Evolutionary conservation across 23 tunicate species (phyloP).

Genomic region (Phallusia fumigata): DNA sequence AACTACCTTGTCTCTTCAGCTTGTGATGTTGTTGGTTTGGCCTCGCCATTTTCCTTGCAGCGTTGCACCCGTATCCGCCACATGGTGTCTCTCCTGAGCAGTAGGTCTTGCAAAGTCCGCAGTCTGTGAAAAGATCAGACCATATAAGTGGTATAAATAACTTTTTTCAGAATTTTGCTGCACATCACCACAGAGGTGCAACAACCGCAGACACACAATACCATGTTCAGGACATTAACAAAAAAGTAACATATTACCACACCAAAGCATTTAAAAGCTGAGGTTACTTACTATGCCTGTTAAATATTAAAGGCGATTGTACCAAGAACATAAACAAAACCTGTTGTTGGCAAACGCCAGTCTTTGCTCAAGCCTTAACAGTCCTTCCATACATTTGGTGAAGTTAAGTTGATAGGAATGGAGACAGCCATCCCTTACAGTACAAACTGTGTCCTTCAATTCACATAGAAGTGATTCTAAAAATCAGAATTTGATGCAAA

Average conservation of each 20-base stretch:
- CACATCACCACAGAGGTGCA: no score
- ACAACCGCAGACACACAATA: no score
- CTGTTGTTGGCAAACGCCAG: slow-evolving; percentile 78
- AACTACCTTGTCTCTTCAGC: neutral
- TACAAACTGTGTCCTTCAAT: neutral
- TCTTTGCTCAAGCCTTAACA: slow-evolving; percentile 67
- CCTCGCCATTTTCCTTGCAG: slow-evolving; percentile 13
- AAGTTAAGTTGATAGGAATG: slow-evolving; percentile 27
- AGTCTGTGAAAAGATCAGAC: slow-evolving; percentile 20
- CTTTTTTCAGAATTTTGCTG: no score
- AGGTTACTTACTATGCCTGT: neutral
- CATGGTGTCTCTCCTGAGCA: slow-evolving; percentile 54
- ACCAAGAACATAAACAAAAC: slow-evolving; percentile 10
- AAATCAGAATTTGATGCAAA: neutral
- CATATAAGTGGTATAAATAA: neutral
- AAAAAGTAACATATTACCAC: no score
- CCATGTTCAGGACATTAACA: no score
- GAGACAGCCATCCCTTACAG: neutral
- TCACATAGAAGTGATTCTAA: neutral
- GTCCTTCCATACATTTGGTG: slow-evolving; percentile 36
- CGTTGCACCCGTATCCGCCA: slow-evolving; percentile 56
- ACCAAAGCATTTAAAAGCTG: no score
- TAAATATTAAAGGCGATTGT: neutral
- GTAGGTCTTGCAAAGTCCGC: slow-evolving; percentile 60
- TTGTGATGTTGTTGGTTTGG: neutral